phyloP scores from a whole-genome alignment of 2,888 invertebrate species.

The Heliconius ismenius region DNA sequence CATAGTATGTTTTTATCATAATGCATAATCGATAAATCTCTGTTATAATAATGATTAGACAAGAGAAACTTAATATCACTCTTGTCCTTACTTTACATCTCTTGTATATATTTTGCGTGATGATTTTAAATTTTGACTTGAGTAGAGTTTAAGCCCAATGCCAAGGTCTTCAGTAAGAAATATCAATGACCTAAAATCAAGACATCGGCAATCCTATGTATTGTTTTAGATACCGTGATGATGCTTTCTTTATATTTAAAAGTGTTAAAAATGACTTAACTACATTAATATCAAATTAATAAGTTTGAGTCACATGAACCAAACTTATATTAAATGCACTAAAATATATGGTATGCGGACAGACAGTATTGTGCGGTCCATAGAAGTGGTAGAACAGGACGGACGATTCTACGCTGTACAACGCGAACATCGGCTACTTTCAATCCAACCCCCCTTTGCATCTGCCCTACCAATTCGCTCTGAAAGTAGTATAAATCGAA shows the following conservation, averaged over 20 bases:
- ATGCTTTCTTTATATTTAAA: neutral
- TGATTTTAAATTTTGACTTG: neutral
- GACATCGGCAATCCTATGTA: neutral
- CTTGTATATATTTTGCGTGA: too few species aligned
- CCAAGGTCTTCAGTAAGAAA: too few species aligned
- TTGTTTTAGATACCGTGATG: too few species aligned
- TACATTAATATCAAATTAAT: too few species aligned
- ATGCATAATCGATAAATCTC: neutral
- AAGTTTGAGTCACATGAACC: too few species aligned
- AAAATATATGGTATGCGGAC: slow-evolving; percentile 57
- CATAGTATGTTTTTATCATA: neutral
- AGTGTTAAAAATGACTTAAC: too few species aligned
- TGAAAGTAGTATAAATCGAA: neutral
- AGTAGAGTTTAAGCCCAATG: neutral
- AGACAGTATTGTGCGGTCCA: slow-evolving; percentile 63
- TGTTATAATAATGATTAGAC: neutral
- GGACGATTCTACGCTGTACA: slow-evolving; percentile 8
- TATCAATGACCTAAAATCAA: neutral
- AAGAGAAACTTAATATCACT: neutral
- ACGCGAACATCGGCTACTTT: neutral
- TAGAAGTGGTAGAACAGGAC: slow-evolving; percentile 22
- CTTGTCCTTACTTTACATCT: neutral
- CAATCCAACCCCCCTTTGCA: neutral
- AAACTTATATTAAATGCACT: slow-evolving; percentile 9
- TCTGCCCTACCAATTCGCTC: neutral